Base-by-base conservation (phyloP, 2,888 invertebrate genomes). In the Lagria hirta region DNA sequence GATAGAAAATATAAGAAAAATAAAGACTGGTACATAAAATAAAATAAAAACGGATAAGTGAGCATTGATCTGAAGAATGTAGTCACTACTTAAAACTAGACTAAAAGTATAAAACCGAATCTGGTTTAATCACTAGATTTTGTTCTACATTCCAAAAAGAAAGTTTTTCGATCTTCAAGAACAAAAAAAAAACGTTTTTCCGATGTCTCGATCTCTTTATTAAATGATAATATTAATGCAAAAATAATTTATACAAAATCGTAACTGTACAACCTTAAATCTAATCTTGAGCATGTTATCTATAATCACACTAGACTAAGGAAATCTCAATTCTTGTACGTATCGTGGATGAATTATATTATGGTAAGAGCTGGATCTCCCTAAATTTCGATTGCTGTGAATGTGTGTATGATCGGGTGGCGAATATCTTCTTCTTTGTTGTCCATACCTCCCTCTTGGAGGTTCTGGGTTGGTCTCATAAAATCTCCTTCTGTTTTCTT, bases 251-350 rank as follows among this genome's bases (percentile, higher is more conserved):
- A 50, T 49, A 55, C 53, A 55, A 49, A 51, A 46, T 40, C 21
- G 46, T 34, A 41, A 40, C 52, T 55, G 54, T 55, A 55, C 54
- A 55, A 48, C 27, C 43, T 47, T 50, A 51, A 4, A 20, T 17
- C 33, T 41, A 41, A 22, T 15, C 28, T 35, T 43, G 41, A 43
- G 42, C 34, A 43, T 29, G 18, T 35, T 23, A 20, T 28, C 23
- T 26, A 10, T 10, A 20, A 32, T 30, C 22, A 38, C 38, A 29
- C 38, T 40, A 40, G 18, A 30, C 8, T 2, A 17, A 32, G 20
- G 81, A 73, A 81, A 82, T 57, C 81, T 75, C 72, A 80, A 77
- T 69, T 82, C 82, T 46, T 79, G 77, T 12, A 81, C 74, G 64
- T 80, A 82, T 58, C 79, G 75, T 64, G 78, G 78, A 65, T 80